Evolutionary conservation across 2,888 invertebrate species (phyloP), one percentile per base, ranked within the genome.

Genomic region (Morinoia aosen): DNA sequence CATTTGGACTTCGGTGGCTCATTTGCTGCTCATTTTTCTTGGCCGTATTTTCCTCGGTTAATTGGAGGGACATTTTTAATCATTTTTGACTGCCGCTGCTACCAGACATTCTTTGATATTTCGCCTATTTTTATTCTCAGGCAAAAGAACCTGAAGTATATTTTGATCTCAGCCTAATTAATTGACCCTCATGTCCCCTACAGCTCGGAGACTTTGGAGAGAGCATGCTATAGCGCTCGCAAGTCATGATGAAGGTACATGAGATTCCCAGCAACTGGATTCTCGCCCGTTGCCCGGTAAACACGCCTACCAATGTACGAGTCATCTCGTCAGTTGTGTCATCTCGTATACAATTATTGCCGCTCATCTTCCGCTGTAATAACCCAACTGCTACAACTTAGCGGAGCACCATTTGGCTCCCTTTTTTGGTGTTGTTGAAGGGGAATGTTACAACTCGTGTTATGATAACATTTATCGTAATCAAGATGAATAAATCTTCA

Each of bases 1-100:
- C 76, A 76, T 76, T 76, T 76, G 76, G 76, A 76, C 76, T 76
- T 76, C 25, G 76, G 76, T 76, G 76, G 25, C 76, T 76, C 76
- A 76, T 76, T 76, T 76, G 76, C 25, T 16, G 76, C 76, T 33
- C 76, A 33, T 33, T 76, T 76, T 76, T 76, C 76, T 25, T 76
- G 76, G 76, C 25, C 33, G 76, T 76, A 76, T 76, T 76, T 76
- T 76, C 76, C 2, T 19, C 76, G 33, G 76, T 76, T 25, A 76
- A 76, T 76, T 76, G 76, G 76, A 76, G 25, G 76, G 76, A 76
- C 76, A 33, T 76, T 76, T 76, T 76, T 76, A 76, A 33, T 1
- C 76, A 12, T 76, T 76, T 76, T 76, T 76, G 76, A 76, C 76
- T 33, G 0, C 76, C 76, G 76, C 25, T 76, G 76, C 76, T 33